Evolutionary conservation across 2,888 invertebrate species (phyloP).

Genomic region (Tenthredo notha): DNA sequence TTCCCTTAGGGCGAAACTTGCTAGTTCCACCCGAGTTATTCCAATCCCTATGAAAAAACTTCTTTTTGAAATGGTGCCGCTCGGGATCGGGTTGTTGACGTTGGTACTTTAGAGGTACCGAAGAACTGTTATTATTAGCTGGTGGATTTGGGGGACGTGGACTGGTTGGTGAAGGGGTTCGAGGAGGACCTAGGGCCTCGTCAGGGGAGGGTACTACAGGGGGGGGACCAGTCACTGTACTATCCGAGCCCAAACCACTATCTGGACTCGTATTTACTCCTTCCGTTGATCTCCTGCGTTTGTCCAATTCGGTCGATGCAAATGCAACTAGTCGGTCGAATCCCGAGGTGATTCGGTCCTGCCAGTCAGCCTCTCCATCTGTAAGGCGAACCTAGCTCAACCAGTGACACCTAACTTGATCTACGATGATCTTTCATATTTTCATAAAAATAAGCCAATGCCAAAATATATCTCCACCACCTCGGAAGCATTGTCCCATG

Average conservation of each 20-base stretch:
- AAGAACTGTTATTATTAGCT: constrained; percentile 74
- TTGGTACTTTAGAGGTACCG: constrained; percentile 81
- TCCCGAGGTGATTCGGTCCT: constrained; percentile 94
- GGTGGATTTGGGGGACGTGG: constrained; percentile 79
- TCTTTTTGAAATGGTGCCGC: constrained; percentile 89
- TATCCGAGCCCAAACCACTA: constrained; percentile 87
- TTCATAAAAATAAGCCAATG: constrained; percentile 77
- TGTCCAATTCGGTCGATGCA: constrained; percentile 94
- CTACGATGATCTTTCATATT: constrained; percentile 64
- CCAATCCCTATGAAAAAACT: constrained; percentile 87
- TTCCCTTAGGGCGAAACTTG: constrained; percentile 87
- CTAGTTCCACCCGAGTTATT: constrained; percentile 77
- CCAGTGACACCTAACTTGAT: constrained; percentile 29
- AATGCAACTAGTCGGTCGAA: constrained; percentile 96
- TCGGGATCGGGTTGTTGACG: constrained; percentile 80
- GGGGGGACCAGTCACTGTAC: constrained; percentile 72
- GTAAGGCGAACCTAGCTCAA: constrained; percentile 63
- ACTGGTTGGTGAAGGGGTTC: constrained; percentile 81
- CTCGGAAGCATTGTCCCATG: constrained; percentile 21
- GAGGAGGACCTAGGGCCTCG: constrained; percentile 79
- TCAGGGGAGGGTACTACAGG: constrained; percentile 77
- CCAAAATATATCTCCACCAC: constrained; percentile 39
- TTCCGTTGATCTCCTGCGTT: constrained; percentile 91
- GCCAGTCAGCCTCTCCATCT: constrained; percentile 93
- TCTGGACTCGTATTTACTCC: constrained; percentile 93